Base-by-base conservation (phyloP, 2,797 vertebrate species). In the Protosalanx chinensis region DNA sequence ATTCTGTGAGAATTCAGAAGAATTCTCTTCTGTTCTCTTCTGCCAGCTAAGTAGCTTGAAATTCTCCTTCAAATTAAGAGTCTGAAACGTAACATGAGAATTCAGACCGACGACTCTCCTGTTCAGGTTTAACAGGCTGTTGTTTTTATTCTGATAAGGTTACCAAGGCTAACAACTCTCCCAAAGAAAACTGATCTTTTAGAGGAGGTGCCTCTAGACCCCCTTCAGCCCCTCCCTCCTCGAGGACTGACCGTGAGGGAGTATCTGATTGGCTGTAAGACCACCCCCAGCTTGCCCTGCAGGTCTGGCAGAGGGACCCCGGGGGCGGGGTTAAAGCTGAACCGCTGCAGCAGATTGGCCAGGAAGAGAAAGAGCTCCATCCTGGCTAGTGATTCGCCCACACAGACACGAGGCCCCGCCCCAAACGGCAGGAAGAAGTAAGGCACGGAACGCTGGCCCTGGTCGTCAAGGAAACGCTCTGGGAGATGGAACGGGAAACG, bases 341-440 rank as follows among this genome's bases (percentile, higher is more conserved):
- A 90, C 74, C 86, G 84, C 86, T 93, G 93, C 20, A 94, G 89
- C 72, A 94, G 87, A 53, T 87, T 88, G n/a, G 90, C 87, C 87
- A 91, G 3, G 68, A 94, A 89, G 41, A 94, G 89, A 57, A 93
- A 93, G 29, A 94, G 90, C 83, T 94, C 92, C 78, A 90, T 68
- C 16, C 90, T 79, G 71, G 93, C 92, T 84, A 94, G 32, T 0
- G 91, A 92, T 74, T 94, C 92, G 0, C 93, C 93, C 0, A 94
- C 88, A 2, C 93, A 94, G 8, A 93, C 89, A 0, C 92, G 89
- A 75, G 92, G 92, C 35, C 93, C 93, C 0, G 93, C 92, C 70
- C 93, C 93, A 2, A 94, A 94, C 0, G 93, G 93, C 72, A 93
- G 76, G 79, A 93, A 94, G 67, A 75, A 89, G 59, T 86, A 18